Percentiles rank a stretch among this genome's conserved stretches.
Conservation (phyloP, 2,888 invertebrate genomes). For the Philaethria dido region DNA sequence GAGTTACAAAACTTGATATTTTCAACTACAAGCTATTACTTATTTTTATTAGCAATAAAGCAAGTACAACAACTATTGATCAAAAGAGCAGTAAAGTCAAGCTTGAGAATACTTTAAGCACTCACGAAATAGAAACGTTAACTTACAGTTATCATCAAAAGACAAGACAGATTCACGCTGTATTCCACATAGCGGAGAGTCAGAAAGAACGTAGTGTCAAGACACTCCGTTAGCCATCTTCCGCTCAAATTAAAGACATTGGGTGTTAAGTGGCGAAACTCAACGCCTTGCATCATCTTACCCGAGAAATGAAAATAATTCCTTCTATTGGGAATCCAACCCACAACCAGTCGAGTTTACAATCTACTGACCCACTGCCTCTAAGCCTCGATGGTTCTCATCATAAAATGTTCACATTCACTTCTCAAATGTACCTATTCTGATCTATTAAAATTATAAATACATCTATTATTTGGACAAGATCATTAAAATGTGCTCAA, state of each 20-base stretch:
- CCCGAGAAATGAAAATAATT: too few species aligned
- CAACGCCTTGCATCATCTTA: too few species aligned
- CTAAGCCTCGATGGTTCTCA: too few species aligned
- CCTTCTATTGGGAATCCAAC: too few species aligned
- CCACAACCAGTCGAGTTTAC: too few species aligned
- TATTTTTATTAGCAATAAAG: constrained; percentile 31
- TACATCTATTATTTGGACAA: constrained; percentile 60
- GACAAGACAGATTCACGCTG: too few species aligned
- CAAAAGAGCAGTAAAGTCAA: constrained; percentile 17
- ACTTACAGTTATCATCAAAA: constrained; percentile 72
- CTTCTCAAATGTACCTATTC: constrained; percentile 55
- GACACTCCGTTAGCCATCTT: too few species aligned
- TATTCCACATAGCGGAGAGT: too few species aligned
- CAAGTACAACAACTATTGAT: constrained; percentile 27
- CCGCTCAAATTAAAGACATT: too few species aligned
- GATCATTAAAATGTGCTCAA: constrained; percentile 73
- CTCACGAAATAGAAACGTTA: constrained; percentile 48
- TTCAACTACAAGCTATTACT: constrained; percentile 29
- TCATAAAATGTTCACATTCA: constrained; percentile 47
- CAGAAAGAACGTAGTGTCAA: too few species aligned
- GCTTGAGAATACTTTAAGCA: constrained; percentile 18
- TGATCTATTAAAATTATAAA: constrained; percentile 76
- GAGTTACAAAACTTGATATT: constrained; percentile 31
- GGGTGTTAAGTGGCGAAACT: too few species aligned
- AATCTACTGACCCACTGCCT: too few species aligned